A percentile compares a stretch with the other conserved stretches of the same genome.
Conservation (phyloP, 2,113 vertebrate genomes). For the Hydrolagus affinis region DNA sequence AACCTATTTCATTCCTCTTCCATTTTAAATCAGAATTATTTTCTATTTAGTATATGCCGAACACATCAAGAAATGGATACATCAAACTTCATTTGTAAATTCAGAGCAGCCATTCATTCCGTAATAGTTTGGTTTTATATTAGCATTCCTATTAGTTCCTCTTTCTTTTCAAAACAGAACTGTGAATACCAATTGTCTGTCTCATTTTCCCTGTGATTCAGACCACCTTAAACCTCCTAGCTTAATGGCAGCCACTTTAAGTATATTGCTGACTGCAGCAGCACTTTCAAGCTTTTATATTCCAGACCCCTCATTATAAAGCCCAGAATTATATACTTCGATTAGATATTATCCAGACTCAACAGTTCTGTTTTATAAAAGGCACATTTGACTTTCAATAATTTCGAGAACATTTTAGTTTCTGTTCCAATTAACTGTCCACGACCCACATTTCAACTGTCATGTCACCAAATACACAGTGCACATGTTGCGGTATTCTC, state of each 20-base stretch:
- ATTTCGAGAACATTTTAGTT: neutral
- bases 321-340: neutral
- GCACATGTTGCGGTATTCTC: too few relatives aligned
- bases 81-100: neutral
- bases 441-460: neutral
- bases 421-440: neutral
- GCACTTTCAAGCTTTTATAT: too few relatives aligned
- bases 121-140: neutral
- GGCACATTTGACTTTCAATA: neutral
- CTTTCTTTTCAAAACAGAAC: neutral
- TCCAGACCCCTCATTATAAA: conserved; percentile 35
- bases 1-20: neutral
- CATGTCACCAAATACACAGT: neutral
- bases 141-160: neutral
- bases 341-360: neutral
- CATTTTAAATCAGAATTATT: neutral
- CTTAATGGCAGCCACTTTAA: too few relatives aligned
- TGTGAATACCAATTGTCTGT: neutral
- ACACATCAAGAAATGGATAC: neutral
- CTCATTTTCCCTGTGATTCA: too few relatives aligned
- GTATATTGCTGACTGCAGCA: too few relatives aligned
- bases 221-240: too few relatives aligned
- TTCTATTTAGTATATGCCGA: neutral
- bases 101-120: neutral
- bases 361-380: neutral